Percentiles rank a stretch among this genome's conserved stretches.
phyloP scores from a whole-genome alignment of 1,140 invertebrate genomes.

The Papilio xuthus region DNA sequence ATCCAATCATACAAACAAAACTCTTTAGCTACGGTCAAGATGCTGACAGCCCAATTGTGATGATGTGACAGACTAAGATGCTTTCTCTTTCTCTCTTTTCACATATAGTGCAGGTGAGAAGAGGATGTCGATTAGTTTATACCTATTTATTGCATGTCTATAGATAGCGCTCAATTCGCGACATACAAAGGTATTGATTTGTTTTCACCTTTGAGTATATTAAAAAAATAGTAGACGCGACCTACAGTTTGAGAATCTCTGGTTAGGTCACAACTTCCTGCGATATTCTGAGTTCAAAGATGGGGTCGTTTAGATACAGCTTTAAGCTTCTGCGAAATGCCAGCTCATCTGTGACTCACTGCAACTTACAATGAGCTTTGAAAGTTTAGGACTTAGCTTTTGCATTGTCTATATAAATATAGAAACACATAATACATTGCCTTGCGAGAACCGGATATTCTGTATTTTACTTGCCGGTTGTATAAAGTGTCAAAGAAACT shows the following conservation, averaged over 20 bases:
- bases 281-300: conserved; percentile 31
- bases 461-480: conserved; percentile 7
- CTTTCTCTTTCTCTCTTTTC: no score
- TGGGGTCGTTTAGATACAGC: conserved; percentile 32
- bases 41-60: no score
- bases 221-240: not conserved
- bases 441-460: not conserved
- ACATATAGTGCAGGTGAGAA: no score
- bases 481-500: not conserved
- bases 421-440: not conserved
- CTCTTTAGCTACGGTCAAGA: no score
- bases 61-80: no score
- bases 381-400: conserved; percentile 17
- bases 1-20: no score
- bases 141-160: no score
- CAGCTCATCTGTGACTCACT: conserved; percentile 29
- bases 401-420: not conserved
- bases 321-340: conserved; percentile 29
- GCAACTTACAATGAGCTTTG: conserved; percentile 28
- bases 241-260: not conserved
- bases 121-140: no score
- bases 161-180: not conserved
- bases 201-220: not conserved
- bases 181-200: no score
- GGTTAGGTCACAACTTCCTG: conserved; percentile 23